Percentiles rank a stretch among this genome's conserved stretches.
Conservation (phyloP, 2,113 vertebrate species). For the Rousettus leschenaultii region DNA sequence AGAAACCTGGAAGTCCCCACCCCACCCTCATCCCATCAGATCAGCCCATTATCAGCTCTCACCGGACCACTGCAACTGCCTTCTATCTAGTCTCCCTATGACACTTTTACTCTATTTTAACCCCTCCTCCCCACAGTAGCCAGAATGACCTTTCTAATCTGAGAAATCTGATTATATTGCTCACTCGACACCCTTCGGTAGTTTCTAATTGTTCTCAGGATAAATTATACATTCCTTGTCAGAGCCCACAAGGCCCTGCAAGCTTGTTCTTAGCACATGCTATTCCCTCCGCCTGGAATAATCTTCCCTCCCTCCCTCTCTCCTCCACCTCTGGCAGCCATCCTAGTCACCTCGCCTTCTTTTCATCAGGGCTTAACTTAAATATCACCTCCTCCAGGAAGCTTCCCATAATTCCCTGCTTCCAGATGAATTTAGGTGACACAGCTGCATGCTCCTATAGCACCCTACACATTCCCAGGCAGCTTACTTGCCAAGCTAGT, state of each 20-base stretch:
- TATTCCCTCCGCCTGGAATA: neutral
- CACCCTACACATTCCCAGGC: neutral
- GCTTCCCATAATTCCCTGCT: neutral
- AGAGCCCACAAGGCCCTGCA: neutral
- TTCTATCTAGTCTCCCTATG: neutral
- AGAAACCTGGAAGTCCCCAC: neutral
- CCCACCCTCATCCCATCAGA: neutral
- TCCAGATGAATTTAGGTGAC: neutral
- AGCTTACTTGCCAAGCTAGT: neutral
- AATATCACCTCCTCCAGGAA: neutral
- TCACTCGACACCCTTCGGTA: neutral
- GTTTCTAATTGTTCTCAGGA: slow-evolving; percentile 21
- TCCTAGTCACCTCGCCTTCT: neutral
- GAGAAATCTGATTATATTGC: slow-evolving; percentile 1
- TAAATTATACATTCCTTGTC: slow-evolving; percentile 13
- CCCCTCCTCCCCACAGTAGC: neutral
- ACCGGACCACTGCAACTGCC: neutral
- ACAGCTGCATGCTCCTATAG: neutral
- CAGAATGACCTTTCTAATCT: neutral
- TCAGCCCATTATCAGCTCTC: neutral
- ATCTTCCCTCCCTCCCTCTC: neutral
- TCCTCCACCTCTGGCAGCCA: neutral
- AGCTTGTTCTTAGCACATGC: neutral
- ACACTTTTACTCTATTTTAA: neutral
- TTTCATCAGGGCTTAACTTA: neutral